Conservation (phyloP, 2,113 vertebrate genomes). For the Ardeotis arabs region DNA sequence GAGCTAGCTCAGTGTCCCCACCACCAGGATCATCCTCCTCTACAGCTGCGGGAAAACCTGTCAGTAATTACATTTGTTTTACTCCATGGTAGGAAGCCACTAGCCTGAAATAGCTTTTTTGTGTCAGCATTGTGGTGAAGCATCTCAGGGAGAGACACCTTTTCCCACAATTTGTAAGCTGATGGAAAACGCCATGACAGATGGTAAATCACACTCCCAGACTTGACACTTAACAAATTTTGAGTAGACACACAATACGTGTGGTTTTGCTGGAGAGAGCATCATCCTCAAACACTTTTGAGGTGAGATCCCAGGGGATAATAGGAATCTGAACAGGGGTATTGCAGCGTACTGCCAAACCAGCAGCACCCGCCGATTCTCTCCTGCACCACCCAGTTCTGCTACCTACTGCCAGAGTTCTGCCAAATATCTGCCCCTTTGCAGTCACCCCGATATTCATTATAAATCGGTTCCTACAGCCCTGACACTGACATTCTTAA, state of each 20-base stretch:
- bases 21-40: too few relatives aligned
- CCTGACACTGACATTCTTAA: neutral
- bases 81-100: neutral
- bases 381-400: neutral
- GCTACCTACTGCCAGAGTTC: neutral
- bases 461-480: neutral
- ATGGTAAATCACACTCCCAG: neutral
- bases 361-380: neutral
- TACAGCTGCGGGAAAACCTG: neutral
- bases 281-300: neutral
- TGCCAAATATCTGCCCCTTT: accelerated
- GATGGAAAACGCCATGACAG: neutral
- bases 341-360: neutral
- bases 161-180: neutral
- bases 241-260: neutral
- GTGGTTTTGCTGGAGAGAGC: neutral
- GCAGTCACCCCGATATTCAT: neutral
- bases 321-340: accelerated
- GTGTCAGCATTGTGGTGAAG: too few relatives aligned
- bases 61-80: neutral
- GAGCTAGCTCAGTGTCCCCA: too few relatives aligned
- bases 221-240: neutral
- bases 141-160: neutral
- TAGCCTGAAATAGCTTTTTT: neutral
- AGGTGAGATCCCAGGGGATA: neutral